phyloP scores from a whole-genome alignment of 2,888 invertebrate genomes.

The Heliconius cydno region DNA sequence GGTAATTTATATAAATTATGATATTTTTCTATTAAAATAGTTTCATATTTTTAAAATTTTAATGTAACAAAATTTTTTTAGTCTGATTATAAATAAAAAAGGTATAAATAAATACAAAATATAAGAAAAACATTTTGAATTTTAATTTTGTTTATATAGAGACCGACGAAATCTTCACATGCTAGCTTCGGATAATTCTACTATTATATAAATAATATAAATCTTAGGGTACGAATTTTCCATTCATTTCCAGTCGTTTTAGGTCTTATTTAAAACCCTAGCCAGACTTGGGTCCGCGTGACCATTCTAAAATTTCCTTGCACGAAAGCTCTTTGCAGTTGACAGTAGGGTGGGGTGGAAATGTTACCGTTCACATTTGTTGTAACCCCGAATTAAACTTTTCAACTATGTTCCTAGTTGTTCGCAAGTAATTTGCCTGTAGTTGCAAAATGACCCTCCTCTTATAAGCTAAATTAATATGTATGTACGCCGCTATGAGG shows the following conservation, averaged over 20 bases:
- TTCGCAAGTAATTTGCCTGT: constrained; percentile 57
- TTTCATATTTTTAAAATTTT: too few species aligned
- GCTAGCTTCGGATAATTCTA: too few species aligned
- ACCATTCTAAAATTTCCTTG: constrained; percentile 72
- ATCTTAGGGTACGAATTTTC: neutral
- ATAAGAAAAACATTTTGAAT: neutral
- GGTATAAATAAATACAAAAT: neutral
- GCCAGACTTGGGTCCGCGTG: constrained; percentile 60
- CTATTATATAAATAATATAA: neutral
- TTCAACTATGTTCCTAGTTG: constrained; percentile 65
- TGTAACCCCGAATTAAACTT: constrained; percentile 70
- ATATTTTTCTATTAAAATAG: too few species aligned
- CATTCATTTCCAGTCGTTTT: constrained; percentile 33
- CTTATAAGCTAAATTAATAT: constrained; percentile 38
- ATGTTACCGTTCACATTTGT: constrained; percentile 69
- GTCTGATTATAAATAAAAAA: neutral
- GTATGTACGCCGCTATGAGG: neutral
- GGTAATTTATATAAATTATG: too few species aligned
- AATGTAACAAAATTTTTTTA: neutral
- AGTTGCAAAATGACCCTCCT: constrained; percentile 41
- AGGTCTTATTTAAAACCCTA: constrained; percentile 49
- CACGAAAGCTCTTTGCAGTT: constrained; percentile 75
- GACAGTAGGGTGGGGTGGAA: constrained; percentile 63
- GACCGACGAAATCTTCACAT: too few species aligned
- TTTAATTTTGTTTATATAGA: neutral